phyloP scores from a whole-genome alignment of 2,888 invertebrate species.

The Dilophus febrilis region DNA sequence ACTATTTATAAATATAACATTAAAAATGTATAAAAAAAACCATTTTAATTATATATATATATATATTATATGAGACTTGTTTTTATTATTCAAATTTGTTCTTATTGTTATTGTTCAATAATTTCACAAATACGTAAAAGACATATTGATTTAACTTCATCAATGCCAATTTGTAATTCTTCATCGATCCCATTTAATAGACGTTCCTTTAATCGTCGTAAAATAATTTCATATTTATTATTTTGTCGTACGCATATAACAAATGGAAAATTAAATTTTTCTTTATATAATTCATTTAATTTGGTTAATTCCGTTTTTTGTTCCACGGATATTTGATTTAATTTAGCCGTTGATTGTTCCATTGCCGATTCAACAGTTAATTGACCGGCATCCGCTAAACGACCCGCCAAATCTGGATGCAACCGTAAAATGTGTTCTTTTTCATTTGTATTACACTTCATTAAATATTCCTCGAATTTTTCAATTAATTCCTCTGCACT shows the following conservation, averaged over 20 bases:
- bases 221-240: slow-evolving; percentile 36
- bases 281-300: slow-evolving; percentile 35
- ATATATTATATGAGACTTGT: neutral
- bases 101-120: too few relatives aligned
- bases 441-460: slow-evolving; percentile 34
- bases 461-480: slow-evolving; percentile 38
- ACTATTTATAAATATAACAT: too few relatives aligned
- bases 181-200: slow-evolving; percentile 34
- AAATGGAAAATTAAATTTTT: slow-evolving; percentile 50
- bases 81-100: slow-evolving; percentile 21
- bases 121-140: slow-evolving; percentile 39
- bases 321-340: slow-evolving; percentile 34
- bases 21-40: too few relatives aligned
- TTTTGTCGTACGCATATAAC: slow-evolving; percentile 48
- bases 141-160: slow-evolving; percentile 53
- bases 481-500: slow-evolving; percentile 31
- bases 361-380: slow-evolving; percentile 39
- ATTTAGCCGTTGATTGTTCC: slow-evolving; percentile 40
- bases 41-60: too few relatives aligned
- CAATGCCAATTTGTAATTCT: slow-evolving; percentile 39
- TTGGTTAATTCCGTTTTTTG: slow-evolving; percentile 34
- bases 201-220: slow-evolving; percentile 36
- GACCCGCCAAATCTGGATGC: slow-evolving; percentile 48
- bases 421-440: slow-evolving; percentile 36
- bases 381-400: slow-evolving; percentile 34